phyloP scores from a whole-genome alignment of 2,797 vertebrate species.

The Alcedo atthis region DNA sequence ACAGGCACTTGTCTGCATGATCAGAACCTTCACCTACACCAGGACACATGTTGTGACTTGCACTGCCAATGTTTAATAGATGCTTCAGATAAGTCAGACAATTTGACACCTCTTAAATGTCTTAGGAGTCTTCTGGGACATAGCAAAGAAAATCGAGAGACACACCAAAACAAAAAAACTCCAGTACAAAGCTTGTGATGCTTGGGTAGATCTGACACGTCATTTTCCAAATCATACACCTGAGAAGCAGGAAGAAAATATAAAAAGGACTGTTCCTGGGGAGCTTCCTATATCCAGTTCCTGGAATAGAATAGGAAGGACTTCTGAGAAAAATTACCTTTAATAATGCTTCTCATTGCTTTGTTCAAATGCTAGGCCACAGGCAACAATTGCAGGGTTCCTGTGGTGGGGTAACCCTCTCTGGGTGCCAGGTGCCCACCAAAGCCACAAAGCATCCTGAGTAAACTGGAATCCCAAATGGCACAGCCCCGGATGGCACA shows the following conservation, averaged over 20 bases:
- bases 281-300: background rate
- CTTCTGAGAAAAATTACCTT: background rate
- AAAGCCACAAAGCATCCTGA: background rate
- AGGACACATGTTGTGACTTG: rapidly evolving
- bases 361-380: background rate
- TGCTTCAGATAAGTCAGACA: background rate
- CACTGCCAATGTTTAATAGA: background rate
- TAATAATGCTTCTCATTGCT: background rate
- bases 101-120: background rate
- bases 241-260: background rate
- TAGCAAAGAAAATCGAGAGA: background rate
- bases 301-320: background rate
- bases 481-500: background rate
- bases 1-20: rapidly evolving
- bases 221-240: background rate
- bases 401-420: background rate
- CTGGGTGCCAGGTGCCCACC: background rate
- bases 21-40: background rate
- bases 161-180: background rate
- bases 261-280: background rate
- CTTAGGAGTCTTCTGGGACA: background rate
- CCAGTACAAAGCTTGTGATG: background rate
- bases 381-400: background rate
- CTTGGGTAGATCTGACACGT: background rate
- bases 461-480: background rate